Conservation (phyloP, 2,797 vertebrate species). For the Ceryle rudis region DNA sequence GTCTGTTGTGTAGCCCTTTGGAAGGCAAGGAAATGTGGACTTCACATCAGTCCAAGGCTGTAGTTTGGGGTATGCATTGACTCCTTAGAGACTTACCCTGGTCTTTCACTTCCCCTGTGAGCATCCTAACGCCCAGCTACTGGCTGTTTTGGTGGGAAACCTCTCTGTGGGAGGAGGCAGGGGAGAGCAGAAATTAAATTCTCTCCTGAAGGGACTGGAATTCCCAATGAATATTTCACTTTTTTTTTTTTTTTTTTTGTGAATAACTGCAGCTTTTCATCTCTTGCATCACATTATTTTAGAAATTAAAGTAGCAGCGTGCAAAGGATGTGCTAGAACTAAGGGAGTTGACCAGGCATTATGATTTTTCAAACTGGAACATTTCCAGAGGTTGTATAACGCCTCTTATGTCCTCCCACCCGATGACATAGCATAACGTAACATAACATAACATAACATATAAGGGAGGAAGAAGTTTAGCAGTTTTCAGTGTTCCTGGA, state of each 20-base stretch:
- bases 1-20: background rate
- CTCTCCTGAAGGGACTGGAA: background rate
- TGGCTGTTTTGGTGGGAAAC: background rate
- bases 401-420: background rate
- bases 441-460: background rate
- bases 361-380: background rate
- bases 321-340: background rate
- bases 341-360: background rate
- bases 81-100: background rate
- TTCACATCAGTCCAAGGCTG: background rate
- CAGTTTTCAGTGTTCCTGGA: constrained; percentile 8
- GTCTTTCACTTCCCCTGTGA: background rate
- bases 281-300: background rate
- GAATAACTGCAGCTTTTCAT: background rate
- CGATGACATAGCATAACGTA: background rate
- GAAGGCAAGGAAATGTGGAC: background rate
- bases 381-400: constrained; percentile 44
- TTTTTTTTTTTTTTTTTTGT: background rate
- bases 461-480: background rate
- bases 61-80: background rate
- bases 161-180: background rate
- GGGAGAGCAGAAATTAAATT: background rate
- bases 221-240: background rate
- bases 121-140: background rate
- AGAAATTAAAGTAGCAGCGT: background rate